These are phyloP conservation scores for Eudyptes chrysolophus DNA, from an alignment of 2,113 vertebrate genomes.

Conservation along the genomic window DNA sequence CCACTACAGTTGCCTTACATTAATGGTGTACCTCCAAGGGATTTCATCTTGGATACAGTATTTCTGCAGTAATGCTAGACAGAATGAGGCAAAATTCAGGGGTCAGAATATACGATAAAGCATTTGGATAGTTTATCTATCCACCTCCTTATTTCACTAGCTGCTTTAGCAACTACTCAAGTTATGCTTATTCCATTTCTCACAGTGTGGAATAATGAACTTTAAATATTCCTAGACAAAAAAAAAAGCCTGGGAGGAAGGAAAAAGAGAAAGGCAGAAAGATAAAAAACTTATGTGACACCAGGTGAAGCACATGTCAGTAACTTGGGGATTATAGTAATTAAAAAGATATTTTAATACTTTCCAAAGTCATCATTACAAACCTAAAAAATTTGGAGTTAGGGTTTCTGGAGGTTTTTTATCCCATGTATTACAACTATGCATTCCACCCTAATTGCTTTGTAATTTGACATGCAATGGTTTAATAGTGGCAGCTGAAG, in stretches of 20 bases:
- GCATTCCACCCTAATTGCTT: slow-evolving; percentile 16
- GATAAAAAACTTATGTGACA: background rate
- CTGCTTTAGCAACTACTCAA: background rate
- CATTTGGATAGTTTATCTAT: background rate
- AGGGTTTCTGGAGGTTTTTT: background rate
- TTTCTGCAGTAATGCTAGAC: background rate
- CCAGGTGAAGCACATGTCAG: background rate
- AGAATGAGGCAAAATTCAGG: background rate
- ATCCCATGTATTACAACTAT: background rate
- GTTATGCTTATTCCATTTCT: background rate
- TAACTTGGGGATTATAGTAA: background rate
- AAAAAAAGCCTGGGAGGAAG: background rate
- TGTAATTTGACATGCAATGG: background rate
- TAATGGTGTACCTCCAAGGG: background rate
- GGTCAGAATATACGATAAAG: background rate
- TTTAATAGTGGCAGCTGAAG: slow-evolving; percentile 36
- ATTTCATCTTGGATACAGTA: background rate
- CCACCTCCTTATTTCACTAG: background rate
- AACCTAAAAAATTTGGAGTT: background rate
- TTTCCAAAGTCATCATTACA: background rate
- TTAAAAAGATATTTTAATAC: background rate
- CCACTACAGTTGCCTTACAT: background rate
- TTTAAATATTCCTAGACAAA: background rate
- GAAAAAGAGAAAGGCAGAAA: background rate
- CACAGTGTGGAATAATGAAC: background rate